Evolutionary conservation across 64 coral and sea anemone species (phyloP).

Genomic region (Pocillopora verrucosa): DNA sequence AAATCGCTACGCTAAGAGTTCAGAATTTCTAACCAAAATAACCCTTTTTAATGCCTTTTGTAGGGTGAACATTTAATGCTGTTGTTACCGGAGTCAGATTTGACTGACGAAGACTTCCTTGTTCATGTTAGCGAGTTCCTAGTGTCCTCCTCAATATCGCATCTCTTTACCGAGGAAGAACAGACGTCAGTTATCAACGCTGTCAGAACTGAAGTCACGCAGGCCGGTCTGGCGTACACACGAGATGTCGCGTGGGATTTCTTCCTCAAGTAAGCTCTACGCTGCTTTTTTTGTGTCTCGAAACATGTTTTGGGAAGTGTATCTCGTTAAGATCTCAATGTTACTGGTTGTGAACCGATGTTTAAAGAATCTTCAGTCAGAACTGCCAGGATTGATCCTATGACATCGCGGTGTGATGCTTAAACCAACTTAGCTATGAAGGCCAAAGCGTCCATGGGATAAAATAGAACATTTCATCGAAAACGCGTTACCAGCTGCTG

Average conservation of each 20-base stretch:
- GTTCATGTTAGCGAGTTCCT: slow-evolving; percentile 96
- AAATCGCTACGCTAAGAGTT: neutral
- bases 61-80: slow-evolving; percentile 93
- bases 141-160: slow-evolving; percentile 89
- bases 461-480: neutral
- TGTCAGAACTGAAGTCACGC: slow-evolving; percentile 94
- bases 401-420: too few relatives aligned
- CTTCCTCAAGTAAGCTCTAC: slow-evolving; percentile 86
- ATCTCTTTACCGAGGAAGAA: slow-evolving; percentile 93
- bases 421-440: too few relatives aligned
- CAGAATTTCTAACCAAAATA: neutral
- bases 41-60: neutral
- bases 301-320: too few relatives aligned
- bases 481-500: too few relatives aligned
- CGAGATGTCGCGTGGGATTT: slow-evolving; percentile 98
- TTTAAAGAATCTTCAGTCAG: too few relatives aligned
- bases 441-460: too few relatives aligned
- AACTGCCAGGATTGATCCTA: too few relatives aligned
- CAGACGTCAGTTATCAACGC: slow-evolving; percentile 95
- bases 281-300: neutral
- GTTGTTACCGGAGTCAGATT: slow-evolving; percentile 84
- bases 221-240: slow-evolving; percentile 94
- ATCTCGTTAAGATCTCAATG: too few relatives aligned
- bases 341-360: too few relatives aligned
- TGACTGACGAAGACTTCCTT: slow-evolving; percentile 79